Conservation (phyloP, 1,140 invertebrate genomes). For the Cepaea nemoralis region DNA sequence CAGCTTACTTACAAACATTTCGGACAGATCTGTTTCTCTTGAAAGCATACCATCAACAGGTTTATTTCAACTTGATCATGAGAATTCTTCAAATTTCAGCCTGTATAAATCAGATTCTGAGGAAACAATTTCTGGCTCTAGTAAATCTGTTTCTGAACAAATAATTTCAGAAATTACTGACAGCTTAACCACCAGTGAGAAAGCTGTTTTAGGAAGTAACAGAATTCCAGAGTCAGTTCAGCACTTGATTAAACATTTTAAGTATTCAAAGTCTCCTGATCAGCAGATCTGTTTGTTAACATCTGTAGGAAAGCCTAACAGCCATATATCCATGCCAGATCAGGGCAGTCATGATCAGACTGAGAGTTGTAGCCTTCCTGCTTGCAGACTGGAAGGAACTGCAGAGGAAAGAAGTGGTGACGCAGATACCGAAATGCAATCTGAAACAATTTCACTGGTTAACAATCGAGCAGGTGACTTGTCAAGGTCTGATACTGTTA, state of each 20-base stretch:
- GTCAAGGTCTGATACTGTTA: background rate
- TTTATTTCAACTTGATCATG: constrained; percentile 22
- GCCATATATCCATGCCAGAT: background rate
- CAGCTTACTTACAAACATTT: constrained; percentile 19
- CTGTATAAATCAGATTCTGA: background rate
- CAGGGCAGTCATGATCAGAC: background rate
- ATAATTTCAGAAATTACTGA: background rate
- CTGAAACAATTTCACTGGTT: background rate
- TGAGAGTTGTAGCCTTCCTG: background rate
- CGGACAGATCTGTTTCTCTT: constrained; percentile 20
- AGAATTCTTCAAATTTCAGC: background rate
- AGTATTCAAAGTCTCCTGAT: background rate
- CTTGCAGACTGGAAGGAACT: background rate
- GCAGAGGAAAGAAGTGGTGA: background rate
- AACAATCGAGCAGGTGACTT: background rate
- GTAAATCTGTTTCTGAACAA: too few species aligned
- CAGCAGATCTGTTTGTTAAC: background rate
- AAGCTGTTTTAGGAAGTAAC: constrained; percentile 8
- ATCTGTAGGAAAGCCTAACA: background rate
- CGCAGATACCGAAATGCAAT: background rate
- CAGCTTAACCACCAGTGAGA: background rate
- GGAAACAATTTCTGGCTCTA: background rate
- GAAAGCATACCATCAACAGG: constrained; percentile 33
- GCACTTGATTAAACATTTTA: constrained; percentile 5
- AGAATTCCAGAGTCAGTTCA: constrained; percentile 8